Evolutionary conservation across 2,113 vertebrate species (phyloP).

Genomic region (Sturnus vulgaris): DNA sequence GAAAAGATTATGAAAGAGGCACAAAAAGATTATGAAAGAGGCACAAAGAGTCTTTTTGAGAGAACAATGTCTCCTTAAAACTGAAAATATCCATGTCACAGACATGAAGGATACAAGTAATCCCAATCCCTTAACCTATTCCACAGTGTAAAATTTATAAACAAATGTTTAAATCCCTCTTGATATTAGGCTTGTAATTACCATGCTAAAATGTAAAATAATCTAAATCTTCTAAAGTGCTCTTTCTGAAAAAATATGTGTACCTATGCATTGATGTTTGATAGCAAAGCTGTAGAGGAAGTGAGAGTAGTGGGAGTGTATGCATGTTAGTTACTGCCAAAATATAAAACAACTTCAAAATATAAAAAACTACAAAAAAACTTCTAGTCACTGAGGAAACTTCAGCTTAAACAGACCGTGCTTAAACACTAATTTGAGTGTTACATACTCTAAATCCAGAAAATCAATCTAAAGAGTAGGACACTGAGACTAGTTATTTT

Average conservation of each 20-base stretch:
- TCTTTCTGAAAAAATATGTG: not conserved
- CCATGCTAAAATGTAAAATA: not conserved
- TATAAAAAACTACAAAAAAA: not conserved
- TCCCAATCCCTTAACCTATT: not conserved
- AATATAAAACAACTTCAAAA: not conserved
- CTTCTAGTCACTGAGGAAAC: not conserved
- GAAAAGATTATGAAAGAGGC: not conserved
- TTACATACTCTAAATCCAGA: not conserved
- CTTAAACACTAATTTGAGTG: not conserved
- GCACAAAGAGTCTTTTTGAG: not conserved
- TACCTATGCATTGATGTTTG: not conserved
- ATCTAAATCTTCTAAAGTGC: not conserved
- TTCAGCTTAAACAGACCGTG: not conserved
- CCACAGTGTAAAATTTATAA: not conserved
- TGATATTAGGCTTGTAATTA: not conserved
- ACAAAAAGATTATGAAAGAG: not conserved
- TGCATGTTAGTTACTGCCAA: not conserved
- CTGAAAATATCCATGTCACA: not conserved
- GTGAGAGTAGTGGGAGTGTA: rapidly evolving
- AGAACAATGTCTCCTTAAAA: not conserved
- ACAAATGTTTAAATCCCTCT: not conserved
- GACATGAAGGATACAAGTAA: not conserved
- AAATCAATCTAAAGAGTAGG: not conserved
- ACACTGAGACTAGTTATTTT: not conserved
- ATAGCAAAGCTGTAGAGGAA: not conserved